These are phyloP conservation scores for Blastomussa wellsi DNA, from an alignment of 92 coral and sea anemone genomes.

Conservation along the genomic window DNA sequence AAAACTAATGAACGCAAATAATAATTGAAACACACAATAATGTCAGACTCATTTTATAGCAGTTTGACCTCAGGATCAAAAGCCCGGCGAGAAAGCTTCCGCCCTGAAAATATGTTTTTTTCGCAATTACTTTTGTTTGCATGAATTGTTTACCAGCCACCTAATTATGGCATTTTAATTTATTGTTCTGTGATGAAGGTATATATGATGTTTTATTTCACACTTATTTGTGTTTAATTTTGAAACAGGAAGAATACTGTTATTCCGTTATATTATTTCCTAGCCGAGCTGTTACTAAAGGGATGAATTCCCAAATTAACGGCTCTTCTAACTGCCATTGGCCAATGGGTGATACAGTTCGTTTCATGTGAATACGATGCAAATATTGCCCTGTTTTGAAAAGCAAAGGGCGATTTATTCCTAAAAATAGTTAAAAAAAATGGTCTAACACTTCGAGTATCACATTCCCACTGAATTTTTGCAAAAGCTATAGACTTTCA, in stretches of 20 bases:
- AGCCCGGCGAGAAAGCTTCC: neutral
- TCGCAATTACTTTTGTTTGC: neutral
- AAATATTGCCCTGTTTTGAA: neutral
- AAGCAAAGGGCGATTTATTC: neutral
- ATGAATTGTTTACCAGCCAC: neutral
- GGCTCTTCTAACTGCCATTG: too few relatives aligned
- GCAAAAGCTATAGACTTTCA: neutral
- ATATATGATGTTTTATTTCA: neutral
- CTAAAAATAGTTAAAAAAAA: too few relatives aligned
- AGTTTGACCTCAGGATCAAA: neutral
- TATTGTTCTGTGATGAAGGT: neutral
- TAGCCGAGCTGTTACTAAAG: neutral
- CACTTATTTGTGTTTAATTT: neutral
- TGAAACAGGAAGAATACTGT: neutral
- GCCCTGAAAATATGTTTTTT: neutral
- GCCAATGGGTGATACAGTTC: neutral
- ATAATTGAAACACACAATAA: too few relatives aligned
- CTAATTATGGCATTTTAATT: slow-evolving; percentile 7
- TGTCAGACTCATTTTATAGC: neutral
- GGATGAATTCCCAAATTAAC: neutral
- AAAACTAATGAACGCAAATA: neutral
- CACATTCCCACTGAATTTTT: too few relatives aligned
- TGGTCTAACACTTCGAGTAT: too few relatives aligned
- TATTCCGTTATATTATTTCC: too few relatives aligned
- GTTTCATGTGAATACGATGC: neutral